Conservation (phyloP, 1,140 invertebrate genomes). For the Antheraea pernyi region DNA sequence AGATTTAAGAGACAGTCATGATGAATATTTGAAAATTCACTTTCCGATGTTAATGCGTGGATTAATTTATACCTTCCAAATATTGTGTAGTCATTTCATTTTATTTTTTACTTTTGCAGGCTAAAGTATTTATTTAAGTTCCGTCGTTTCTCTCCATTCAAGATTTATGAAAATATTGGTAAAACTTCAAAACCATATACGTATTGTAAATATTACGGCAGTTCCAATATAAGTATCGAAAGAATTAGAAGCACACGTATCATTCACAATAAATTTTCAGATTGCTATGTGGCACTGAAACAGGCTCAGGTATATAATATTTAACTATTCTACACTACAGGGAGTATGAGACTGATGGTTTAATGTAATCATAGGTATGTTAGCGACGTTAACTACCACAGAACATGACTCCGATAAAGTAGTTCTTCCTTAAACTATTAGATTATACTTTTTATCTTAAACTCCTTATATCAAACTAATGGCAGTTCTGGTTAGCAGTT, state of each 20-base stretch:
- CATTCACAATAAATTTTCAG: background rate
- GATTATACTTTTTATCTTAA: constrained; percentile 47
- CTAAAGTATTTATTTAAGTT: no score
- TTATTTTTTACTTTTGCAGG: no score
- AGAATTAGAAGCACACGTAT: background rate
- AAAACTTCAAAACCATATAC: no score
- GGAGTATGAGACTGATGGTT: background rate
- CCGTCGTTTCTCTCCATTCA: no score
- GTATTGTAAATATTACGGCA: no score
- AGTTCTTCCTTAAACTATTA: constrained; percentile 41
- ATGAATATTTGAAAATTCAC: no score
- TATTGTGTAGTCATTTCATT: no score
- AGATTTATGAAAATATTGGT: no score
- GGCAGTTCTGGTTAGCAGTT: constrained; percentile 72
- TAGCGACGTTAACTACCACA: background rate
- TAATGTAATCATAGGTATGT: background rate
- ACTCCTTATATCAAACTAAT: constrained; percentile 61
- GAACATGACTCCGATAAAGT: constrained; percentile 22
- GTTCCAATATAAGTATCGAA: background rate
- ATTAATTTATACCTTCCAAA: no score
- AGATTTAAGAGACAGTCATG: no score
- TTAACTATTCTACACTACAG: background rate
- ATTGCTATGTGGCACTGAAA: constrained; percentile 37
- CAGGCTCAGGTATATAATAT: constrained; percentile 30
- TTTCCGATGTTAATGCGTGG: no score